Conservation (phyloP, 2,888 invertebrate species). For the Mesochorus sp. region DNA sequence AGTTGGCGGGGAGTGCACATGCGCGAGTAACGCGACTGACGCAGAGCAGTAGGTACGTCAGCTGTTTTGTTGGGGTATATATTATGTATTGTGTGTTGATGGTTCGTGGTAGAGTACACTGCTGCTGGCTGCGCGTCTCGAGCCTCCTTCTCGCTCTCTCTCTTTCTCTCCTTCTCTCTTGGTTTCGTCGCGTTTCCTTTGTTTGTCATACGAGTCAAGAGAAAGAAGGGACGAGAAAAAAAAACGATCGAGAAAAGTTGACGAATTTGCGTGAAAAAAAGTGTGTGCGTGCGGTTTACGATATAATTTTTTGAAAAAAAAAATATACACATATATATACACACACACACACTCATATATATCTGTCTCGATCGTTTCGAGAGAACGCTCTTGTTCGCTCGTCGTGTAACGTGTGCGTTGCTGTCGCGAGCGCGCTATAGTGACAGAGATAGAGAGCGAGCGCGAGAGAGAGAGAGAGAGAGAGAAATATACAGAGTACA, state of each 20-base stretch:
- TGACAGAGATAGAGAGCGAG: constrained; percentile 20
- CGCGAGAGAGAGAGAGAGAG: too few species aligned
- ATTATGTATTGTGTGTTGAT: constrained; percentile 60
- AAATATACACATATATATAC: neutral
- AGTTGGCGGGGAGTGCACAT: constrained; percentile 14
- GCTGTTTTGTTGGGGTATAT: constrained; percentile 75
- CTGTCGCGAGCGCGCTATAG: constrained; percentile 35
- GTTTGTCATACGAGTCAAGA: constrained; percentile 56
- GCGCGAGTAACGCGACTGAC: constrained; percentile 65
- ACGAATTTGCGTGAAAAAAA: constrained; percentile 12
- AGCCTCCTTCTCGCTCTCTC: constrained; percentile 2
- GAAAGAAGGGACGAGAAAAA: too few species aligned
- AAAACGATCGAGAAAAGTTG: neutral
- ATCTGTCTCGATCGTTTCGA: constrained; percentile 2
- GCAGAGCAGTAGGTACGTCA: constrained; percentile 73
- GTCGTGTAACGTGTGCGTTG: constrained; percentile 56
- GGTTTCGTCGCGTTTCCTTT: constrained; percentile 55
- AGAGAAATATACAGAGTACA: constrained; percentile 26
- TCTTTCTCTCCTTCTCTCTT: constrained; percentile 31
- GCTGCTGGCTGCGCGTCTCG: constrained; percentile 59
- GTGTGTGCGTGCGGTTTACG: neutral
- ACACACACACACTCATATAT: constrained; percentile 19
- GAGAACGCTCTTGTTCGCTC: constrained; percentile 49
- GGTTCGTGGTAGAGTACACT: constrained; percentile 56
- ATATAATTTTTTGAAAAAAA: neutral